Percentiles rank a stretch among this genome's conserved stretches.
Conservation (phyloP, 2,888 invertebrate species). For the Caenorhabditis imperialis region DNA sequence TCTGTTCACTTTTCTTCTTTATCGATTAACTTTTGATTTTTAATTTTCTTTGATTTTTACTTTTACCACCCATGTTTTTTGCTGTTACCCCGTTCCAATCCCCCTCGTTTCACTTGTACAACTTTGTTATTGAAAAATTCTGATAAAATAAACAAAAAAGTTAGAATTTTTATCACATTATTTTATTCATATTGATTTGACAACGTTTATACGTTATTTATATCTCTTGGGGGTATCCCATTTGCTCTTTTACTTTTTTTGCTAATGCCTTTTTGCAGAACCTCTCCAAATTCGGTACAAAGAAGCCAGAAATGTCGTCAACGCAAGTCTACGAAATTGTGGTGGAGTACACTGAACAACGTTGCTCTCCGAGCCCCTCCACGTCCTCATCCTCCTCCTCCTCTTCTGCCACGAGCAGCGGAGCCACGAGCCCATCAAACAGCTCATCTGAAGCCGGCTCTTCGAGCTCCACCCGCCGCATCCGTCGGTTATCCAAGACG, state of each 20-base stretch:
- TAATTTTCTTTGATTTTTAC: not conserved
- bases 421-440: conserved; percentile 7
- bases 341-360: conserved; percentile 39
- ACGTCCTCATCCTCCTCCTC: conserved; percentile 40
- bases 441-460: not conserved
- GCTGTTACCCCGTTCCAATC: not conserved
- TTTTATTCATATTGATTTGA: not conserved
- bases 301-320: conserved; percentile 38
- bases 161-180: conserved; percentile 8
- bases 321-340: conserved; percentile 36
- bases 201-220: conserved; percentile 19
- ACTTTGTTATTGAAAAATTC: conserved; percentile 26
- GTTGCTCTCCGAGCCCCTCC: conserved; percentile 44
- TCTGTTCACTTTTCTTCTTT: conserved; percentile 1
- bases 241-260: too few relatives aligned
- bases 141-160: conserved; percentile 38
- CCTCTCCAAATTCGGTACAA: conserved; percentile 5
- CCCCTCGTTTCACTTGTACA: conserved; percentile 30
- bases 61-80: conserved; percentile 1
- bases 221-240: conserved; percentile 15
- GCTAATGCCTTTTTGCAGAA: conserved; percentile 21
- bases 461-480: not conserved
- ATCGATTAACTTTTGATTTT: conserved; percentile 25
- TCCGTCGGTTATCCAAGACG: conserved; percentile 24
- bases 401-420: conserved; percentile 27